These are phyloP conservation scores for Meleagris gallopavo DNA, from an alignment of 2,113 vertebrate genomes.

Conservation along the genomic window DNA sequence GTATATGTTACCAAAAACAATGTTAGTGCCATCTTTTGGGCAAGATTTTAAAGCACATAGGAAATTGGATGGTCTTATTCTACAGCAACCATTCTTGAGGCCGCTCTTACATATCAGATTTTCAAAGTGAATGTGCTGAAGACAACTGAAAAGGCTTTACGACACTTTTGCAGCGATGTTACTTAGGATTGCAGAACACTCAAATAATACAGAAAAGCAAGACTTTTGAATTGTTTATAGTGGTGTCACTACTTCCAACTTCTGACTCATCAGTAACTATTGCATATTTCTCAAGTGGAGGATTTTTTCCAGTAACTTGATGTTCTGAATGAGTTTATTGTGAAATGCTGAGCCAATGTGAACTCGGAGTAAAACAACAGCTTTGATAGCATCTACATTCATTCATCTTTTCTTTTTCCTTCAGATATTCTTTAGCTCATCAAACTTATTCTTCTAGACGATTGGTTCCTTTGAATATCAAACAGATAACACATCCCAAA, in stretches of 20 bases:
- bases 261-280: constrained; percentile 64
- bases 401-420: constrained; percentile 40
- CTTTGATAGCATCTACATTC: constrained; percentile 38
- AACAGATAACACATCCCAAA: not conserved
- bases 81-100: not conserved
- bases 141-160: constrained; percentile 3
- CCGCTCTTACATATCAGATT: not conserved
- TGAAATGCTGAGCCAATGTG: constrained; percentile 40
- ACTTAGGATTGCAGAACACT: constrained; percentile 33
- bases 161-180: not conserved
- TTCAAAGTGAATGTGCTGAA: not conserved
- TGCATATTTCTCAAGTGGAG: constrained; percentile 53
- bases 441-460: not conserved
- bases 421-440: not conserved
- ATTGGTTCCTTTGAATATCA: not conserved
- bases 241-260: constrained; percentile 58
- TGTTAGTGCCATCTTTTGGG: constrained; percentile 76
- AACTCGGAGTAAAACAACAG: constrained; percentile 37
- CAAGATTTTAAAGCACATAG: constrained; percentile 72
- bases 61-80: constrained; percentile 43
- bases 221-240: constrained; percentile 47
- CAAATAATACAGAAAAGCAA: constrained; percentile 31
- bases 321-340: constrained; percentile 67
- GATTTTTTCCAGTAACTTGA: constrained; percentile 62
- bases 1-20: constrained; percentile 69